Evolutionary conservation across 2,113 vertebrate genomes (phyloP).

Genomic region (Corynorhinus townsendii): DNA sequence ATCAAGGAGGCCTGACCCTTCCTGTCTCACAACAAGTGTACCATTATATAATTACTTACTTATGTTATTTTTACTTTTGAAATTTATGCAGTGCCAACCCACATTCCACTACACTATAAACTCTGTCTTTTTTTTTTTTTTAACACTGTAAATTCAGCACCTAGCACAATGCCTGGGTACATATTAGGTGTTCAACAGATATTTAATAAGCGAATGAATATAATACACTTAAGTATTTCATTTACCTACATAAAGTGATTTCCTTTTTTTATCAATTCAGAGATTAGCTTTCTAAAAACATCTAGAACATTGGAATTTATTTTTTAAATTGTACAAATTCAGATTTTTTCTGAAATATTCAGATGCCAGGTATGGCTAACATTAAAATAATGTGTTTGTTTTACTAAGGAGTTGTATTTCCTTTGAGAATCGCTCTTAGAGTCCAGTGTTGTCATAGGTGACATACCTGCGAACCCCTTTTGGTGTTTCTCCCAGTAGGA

Average conservation of each 20-base stretch:
- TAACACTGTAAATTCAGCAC: not conserved
- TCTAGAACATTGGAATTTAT: not conserved
- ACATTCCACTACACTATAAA: not conserved
- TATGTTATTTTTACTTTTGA: not conserved
- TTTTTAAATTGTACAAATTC: conserved; percentile 18
- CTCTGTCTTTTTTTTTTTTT: not conserved
- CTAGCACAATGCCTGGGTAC: not conserved
- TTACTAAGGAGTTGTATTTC: not conserved
- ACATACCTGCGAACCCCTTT: conserved; percentile 85
- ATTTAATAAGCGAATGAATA: too few relatives aligned
- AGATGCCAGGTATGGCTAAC: not conserved
- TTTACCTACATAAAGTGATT: not conserved
- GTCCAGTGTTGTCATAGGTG: not conserved
- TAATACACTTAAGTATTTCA: not conserved
- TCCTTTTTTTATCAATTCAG: conserved; percentile 2
- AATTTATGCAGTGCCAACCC: not conserved
- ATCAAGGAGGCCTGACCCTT: not conserved
- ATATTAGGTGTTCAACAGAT: not conserved
- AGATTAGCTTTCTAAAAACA: not conserved
- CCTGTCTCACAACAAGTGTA: not conserved
- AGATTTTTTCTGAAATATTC: conserved; percentile 26
- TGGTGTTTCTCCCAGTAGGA: conserved; percentile 90
- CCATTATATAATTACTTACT: not conserved
- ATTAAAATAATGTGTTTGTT: conserved; percentile 2
- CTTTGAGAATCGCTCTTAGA: not conserved